Conservation (phyloP, 2,797 vertebrate species). For the Acipenser oxyrinchus region DNA sequence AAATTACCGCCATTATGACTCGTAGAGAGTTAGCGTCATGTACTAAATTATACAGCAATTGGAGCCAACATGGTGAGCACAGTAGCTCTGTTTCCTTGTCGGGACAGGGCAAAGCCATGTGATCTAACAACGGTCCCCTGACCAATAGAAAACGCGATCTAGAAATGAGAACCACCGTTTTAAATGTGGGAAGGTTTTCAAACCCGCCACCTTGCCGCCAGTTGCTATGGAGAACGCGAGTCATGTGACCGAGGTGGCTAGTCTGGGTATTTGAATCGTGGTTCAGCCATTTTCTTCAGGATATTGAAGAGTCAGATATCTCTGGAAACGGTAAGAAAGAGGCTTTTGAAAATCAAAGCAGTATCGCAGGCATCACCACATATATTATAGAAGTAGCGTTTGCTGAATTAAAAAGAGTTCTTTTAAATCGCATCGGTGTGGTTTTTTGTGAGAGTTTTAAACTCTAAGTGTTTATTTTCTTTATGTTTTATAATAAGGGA, state of each 20-base stretch:
- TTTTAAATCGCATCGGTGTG: neutral
- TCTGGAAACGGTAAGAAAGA: conserved; percentile 6
- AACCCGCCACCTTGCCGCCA: conserved; percentile 18
- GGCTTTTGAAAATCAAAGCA: neutral
- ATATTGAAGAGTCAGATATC: conserved; percentile 6
- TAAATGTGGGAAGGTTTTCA: conserved; percentile 5
- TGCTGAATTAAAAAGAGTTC: neutral
- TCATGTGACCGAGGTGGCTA: conserved; percentile 17
- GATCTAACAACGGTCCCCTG: too few relatives aligned
- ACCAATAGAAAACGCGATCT: too few relatives aligned
- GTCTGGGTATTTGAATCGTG: conserved; percentile 61
- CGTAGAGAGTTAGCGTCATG: too few relatives aligned
- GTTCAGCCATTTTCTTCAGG: conserved; percentile 61
- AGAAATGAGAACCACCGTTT: too few relatives aligned
- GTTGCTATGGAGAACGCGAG: conserved; percentile 17
- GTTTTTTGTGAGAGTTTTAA: neutral
- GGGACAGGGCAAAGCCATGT: too few relatives aligned
- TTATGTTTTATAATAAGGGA: neutral
- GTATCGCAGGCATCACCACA: conserved; percentile 14
- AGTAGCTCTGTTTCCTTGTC: too few relatives aligned
- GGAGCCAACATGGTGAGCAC: too few relatives aligned
- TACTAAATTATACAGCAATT: too few relatives aligned
- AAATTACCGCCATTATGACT: too few relatives aligned
- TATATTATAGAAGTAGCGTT: neutral
- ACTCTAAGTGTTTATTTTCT: neutral